Evolutionary conservation across 2,888 invertebrate genomes (phyloP).

Genomic region (Nymphalis urticae): DNA sequence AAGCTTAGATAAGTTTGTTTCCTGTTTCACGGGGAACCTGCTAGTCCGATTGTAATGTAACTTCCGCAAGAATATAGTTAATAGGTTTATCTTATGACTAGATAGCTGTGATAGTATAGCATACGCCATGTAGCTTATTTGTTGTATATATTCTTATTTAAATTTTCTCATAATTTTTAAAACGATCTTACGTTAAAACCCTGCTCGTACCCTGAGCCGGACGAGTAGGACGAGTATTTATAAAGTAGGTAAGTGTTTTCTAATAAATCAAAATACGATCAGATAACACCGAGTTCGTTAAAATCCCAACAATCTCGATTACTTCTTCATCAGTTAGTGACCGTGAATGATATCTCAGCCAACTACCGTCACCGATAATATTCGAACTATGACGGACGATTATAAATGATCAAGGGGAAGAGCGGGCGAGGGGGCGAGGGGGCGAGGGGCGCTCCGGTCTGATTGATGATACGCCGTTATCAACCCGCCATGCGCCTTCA

Average conservation of each 20-base stretch:
- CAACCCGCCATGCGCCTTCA: conserved; percentile 17
- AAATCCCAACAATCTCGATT: conserved; percentile 1
- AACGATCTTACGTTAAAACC: no score
- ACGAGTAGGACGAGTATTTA: no score
- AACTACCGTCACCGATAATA: conserved; percentile 12
- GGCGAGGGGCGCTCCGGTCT: not conserved
- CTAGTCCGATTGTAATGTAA: no score
- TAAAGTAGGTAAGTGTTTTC: not conserved
- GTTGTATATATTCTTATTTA: no score
- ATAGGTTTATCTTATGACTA: no score
- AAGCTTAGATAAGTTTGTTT: no score
- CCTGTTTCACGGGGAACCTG: no score
- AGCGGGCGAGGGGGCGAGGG: not conserved
- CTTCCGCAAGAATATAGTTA: no score
- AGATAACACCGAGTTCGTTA: conserved; percentile 2
- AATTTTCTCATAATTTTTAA: no score
- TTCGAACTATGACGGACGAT: conserved; percentile 9
- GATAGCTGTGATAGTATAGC: no score
- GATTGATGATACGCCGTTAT: conserved; percentile 18
- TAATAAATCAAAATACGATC: conserved; percentile 5
- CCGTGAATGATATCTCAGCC: conserved; percentile 2
- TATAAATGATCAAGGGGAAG: conserved; percentile 1
- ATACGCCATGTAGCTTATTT: no score
- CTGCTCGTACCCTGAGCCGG: no score
- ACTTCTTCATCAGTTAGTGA: conserved; percentile 14